A percentile compares a stretch with the other conserved stretches of the same genome.
Evolutionary conservation across 92 coral and sea anemone species (phyloP).

Genomic region (Siderastrea siderea): DNA sequence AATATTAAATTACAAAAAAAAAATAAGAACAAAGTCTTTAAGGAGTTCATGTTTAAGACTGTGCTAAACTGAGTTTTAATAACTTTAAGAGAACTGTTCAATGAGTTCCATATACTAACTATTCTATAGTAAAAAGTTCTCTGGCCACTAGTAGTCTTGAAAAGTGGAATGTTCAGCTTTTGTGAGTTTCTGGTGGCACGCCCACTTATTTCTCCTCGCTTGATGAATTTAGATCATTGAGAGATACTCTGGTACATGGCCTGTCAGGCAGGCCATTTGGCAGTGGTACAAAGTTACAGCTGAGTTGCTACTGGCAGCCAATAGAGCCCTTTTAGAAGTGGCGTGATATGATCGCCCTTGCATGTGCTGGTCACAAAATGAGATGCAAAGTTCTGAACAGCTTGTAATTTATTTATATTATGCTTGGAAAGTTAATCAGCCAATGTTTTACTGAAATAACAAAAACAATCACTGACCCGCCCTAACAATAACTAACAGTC

Average conservation of each 20-base stretch:
- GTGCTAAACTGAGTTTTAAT: too few relatives aligned
- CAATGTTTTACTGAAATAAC: too few relatives aligned
- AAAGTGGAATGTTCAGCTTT: too few relatives aligned
- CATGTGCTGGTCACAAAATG: constrained; percentile 31
- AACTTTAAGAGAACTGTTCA: too few relatives aligned
- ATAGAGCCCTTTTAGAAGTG: constrained; percentile 43
- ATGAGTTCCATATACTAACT: too few relatives aligned
- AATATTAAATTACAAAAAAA: too few relatives aligned
- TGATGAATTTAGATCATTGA: constrained; percentile 46
- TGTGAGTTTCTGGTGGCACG: too few relatives aligned
- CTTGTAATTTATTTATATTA: constrained; percentile 22
- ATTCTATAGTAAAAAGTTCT: too few relatives aligned
- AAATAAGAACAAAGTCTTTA: too few relatives aligned
- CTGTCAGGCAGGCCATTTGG: constrained; percentile 47
- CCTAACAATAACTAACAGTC: constrained; percentile 85
- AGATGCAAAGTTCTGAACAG: constrained; percentile 44
- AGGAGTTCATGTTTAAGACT: too few relatives aligned
- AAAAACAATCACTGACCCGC: constrained; percentile 67
- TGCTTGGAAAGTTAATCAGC: neutral
- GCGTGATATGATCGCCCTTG: constrained; percentile 60
- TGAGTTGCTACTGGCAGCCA: constrained; percentile 65
- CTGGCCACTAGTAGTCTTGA: too few relatives aligned
- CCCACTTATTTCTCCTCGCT: constrained; percentile 38
- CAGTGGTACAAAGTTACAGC: constrained; percentile 30
- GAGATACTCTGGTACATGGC: constrained; percentile 47